Percentiles rank a stretch among this genome's conserved stretches.
Evolutionary conservation across 2,113 vertebrate genomes (phyloP).

Genomic region (Aythya baeri): DNA sequence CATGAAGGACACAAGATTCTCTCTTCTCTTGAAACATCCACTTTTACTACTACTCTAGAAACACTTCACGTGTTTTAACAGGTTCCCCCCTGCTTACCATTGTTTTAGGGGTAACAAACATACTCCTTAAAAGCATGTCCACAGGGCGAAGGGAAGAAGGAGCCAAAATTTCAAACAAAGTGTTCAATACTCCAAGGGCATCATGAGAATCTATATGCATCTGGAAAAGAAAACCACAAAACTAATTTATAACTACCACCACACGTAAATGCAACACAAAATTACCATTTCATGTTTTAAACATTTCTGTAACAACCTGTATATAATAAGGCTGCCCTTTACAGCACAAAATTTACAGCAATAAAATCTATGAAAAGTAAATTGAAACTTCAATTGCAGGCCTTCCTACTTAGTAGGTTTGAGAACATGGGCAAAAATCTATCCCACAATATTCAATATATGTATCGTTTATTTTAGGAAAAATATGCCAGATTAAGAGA

Average conservation of each 20-base stretch:
- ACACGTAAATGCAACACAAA: neutral
- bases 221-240: constrained; percentile 66
- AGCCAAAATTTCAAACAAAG: constrained; percentile 94
- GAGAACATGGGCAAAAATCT: neutral
- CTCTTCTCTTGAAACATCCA: neutral
- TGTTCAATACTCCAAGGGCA: constrained; percentile 93
- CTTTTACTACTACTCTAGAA: neutral
- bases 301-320: neutral
- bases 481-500: neutral
- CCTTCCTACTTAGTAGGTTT: neutral
- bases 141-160: constrained; percentile 96
- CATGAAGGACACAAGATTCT: neutral
- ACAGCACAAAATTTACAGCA: neutral
- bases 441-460: neutral
- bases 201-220: constrained; percentile 97
- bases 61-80: neutral
- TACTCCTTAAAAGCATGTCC: constrained; percentile 96
- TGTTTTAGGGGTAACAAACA: constrained; percentile 91
- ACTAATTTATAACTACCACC: neutral
- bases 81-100: constrained; percentile 83
- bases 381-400: neutral
- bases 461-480: neutral
- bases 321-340: neutral
- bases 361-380: neutral
- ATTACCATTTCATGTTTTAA: neutral